Conservation (phyloP, 2,797 vertebrate genomes). For the Silurus lanzhouensis region DNA sequence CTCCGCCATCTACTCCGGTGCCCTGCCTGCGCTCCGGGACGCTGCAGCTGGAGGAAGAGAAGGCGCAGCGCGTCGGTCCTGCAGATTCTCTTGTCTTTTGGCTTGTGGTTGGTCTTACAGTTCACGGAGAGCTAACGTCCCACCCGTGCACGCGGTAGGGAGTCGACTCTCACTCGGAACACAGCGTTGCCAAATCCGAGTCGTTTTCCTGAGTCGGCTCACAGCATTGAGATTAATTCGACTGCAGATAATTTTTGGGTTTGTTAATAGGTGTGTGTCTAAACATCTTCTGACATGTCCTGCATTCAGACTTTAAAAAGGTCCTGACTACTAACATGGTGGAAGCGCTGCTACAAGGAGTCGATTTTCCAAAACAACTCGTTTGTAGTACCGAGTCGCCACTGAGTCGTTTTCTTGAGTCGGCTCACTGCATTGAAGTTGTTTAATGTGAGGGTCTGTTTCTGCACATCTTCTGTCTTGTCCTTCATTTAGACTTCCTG, state of each 20-base stretch:
- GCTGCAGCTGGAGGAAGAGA: slow-evolving; percentile 51
- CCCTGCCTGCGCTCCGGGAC: slow-evolving; percentile 30
- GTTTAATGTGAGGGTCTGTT: background rate
- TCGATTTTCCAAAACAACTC: background rate
- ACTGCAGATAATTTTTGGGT: background rate
- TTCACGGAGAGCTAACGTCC: background rate
- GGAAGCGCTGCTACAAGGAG: background rate
- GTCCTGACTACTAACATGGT: too few species aligned
- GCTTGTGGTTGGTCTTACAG: slow-evolving; percentile 38
- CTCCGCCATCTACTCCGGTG: slow-evolving; percentile 8
- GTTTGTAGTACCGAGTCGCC: background rate
- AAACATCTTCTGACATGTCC: too few species aligned
- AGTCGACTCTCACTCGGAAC: background rate
- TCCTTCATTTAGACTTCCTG: too few species aligned
- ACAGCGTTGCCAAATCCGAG: background rate
- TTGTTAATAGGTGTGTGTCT: too few species aligned
- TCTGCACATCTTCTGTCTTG: too few species aligned
- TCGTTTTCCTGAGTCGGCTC: background rate
- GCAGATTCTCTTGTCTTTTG: slow-evolving; percentile 21
- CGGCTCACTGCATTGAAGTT: background rate
- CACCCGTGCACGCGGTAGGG: slow-evolving; percentile 18
- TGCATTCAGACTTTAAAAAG: too few species aligned
- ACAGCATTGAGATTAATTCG: background rate
- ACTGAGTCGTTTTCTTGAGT: background rate
- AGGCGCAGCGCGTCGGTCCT: slow-evolving; percentile 39